Evolutionary conservation across 1,140 invertebrate species (phyloP).

Genomic region (Diorhabda sublineata): DNA sequence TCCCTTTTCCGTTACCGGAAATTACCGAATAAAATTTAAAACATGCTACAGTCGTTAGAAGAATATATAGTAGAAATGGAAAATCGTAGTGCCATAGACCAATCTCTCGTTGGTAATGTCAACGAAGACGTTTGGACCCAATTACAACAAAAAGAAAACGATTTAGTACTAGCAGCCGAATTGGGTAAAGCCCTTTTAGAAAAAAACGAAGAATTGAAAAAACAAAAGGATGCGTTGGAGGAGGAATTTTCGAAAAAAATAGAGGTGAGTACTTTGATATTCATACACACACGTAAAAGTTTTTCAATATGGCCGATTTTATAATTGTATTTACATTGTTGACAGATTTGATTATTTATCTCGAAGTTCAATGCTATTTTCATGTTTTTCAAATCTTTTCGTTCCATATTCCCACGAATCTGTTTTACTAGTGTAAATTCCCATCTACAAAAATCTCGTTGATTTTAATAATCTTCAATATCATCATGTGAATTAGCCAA

Average conservation of each 20-base stretch:
- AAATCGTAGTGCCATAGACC: conserved; percentile 43
- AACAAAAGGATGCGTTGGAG: conserved; percentile 76
- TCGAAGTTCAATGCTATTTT: too few relatives aligned
- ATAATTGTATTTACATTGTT: too few relatives aligned
- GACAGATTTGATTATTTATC: too few relatives aligned
- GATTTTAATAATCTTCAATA: too few relatives aligned
- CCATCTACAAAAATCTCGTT: too few relatives aligned
- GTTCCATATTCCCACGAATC: too few relatives aligned
- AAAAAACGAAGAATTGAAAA: conserved; percentile 87
- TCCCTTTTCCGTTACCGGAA: not conserved
- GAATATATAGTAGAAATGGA: conserved; percentile 47
- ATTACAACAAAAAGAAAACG: conserved; percentile 87
- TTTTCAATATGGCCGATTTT: too few relatives aligned
- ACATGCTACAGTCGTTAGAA: conserved; percentile 41
- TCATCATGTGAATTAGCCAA: too few relatives aligned
- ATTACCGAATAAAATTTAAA: not conserved
- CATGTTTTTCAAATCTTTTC: too few relatives aligned
- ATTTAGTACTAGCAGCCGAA: conserved; percentile 88
- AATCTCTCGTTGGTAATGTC: conserved; percentile 43
- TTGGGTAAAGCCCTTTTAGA: conserved; percentile 91
- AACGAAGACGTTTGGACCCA: conserved; percentile 73
- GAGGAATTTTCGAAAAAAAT: conserved; percentile 90
- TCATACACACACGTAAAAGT: too few relatives aligned
- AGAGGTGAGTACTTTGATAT: conserved; percentile 66
- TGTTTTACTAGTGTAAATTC: too few relatives aligned